Evolutionary conservation across 2,888 invertebrate genomes (phyloP).

Genomic region (Hybos culiciformis): DNA sequence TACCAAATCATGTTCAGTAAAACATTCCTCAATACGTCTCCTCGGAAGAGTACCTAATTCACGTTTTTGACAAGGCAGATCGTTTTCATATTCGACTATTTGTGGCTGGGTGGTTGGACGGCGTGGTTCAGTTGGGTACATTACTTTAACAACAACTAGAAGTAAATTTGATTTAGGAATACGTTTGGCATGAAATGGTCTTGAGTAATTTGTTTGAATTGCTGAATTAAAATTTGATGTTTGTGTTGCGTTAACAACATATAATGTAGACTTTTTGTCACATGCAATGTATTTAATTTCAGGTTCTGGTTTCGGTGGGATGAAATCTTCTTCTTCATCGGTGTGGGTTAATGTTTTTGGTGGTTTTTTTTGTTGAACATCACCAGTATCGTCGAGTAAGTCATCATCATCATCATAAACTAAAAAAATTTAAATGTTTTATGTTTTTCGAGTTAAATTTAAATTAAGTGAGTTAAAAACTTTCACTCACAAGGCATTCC

Average conservation of each 20-base stretch:
- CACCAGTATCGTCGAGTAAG: conserved; percentile 22
- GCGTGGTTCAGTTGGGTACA: conserved; percentile 34
- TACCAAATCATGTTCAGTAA: conserved; percentile 59
- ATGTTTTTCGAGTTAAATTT: background rate
- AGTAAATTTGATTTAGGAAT: conserved; percentile 67
- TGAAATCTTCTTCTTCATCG: conserved; percentile 22
- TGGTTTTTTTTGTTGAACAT: too few species aligned
- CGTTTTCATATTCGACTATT: conserved; percentile 38
- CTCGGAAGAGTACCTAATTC: conserved; percentile 52
- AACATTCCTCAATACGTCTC: conserved; percentile 59
- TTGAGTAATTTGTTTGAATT: conserved; percentile 35
- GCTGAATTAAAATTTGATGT: conserved; percentile 31
- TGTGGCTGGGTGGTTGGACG: conserved; percentile 39
- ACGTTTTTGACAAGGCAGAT: conserved; percentile 63
- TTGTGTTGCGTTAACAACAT: conserved; percentile 48
- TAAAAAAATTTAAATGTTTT: conserved; percentile 10
- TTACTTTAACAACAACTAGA: conserved; percentile 54
- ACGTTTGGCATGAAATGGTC: conserved; percentile 55
- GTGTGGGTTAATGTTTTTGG: conserved; percentile 21
- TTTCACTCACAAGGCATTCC: conserved; percentile 29
- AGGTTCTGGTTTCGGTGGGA: conserved; percentile 25
- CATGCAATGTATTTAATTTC: conserved; percentile 41
- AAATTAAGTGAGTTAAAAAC: background rate
- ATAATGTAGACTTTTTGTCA: conserved; percentile 57
- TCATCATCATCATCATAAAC: conserved; percentile 37